phyloP scores from a whole-genome alignment of 64 coral and sea anemone genomes.

The Porites lutea region DNA sequence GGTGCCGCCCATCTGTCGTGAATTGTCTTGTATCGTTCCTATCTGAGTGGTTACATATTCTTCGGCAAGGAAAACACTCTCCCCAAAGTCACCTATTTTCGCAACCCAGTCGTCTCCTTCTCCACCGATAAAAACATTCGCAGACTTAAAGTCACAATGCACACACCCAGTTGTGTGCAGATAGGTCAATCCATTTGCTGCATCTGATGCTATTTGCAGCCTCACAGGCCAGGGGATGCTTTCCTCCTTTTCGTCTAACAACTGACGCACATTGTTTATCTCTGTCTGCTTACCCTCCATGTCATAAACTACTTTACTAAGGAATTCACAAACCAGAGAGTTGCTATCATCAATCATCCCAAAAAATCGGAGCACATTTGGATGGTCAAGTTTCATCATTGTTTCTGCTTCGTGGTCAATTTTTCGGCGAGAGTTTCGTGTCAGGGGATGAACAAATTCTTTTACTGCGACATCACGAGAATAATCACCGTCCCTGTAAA shows the following conservation, averaged over 20 bases:
- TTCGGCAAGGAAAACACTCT: background rate
- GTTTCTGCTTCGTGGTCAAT: background rate
- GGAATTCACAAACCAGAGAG: background rate
- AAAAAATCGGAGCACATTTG: constrained; percentile 14
- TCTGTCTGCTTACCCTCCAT: background rate
- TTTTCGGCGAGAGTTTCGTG: background rate
- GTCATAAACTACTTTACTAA: background rate
- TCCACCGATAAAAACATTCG: constrained; percentile 24
- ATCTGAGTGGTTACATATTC: background rate
- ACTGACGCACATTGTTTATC: background rate
- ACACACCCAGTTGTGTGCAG: background rate
- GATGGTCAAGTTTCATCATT: background rate
- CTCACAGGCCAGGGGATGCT: background rate
- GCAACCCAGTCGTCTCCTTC: background rate
- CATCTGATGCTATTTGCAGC: constrained; percentile 12
- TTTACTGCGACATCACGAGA: background rate
- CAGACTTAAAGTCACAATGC: constrained; percentile 23
- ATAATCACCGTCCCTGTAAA: background rate
- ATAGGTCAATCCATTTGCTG: background rate
- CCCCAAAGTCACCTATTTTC: constrained; percentile 42
- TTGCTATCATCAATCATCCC: background rate
- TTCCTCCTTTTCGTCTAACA: background rate
- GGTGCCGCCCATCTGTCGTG: background rate
- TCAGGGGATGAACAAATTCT: constrained; percentile 14
- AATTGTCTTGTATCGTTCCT: background rate